Evolutionary conservation across 2,888 invertebrate genomes (phyloP).

Genomic region (Tachina lurida): DNA sequence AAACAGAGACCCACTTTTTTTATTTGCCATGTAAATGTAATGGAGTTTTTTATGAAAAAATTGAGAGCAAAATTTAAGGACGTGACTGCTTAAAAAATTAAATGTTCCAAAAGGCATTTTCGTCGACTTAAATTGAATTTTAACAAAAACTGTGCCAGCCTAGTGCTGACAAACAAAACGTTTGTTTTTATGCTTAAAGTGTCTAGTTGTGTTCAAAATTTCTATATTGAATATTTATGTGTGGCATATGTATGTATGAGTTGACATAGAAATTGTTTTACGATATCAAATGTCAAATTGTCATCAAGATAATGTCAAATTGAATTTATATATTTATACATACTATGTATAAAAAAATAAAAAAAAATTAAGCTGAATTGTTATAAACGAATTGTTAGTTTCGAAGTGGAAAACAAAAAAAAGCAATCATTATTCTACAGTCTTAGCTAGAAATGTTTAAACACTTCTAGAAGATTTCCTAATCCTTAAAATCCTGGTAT

Average conservation of each 20-base stretch:
- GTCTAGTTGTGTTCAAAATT: constrained; percentile 13
- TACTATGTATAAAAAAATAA: too few species aligned
- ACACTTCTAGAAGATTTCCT: too few species aligned
- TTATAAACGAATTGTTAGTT: constrained; percentile 54
- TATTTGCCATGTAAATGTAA: too few species aligned
- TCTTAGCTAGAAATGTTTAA: too few species aligned
- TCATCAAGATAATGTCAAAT: constrained; percentile 71
- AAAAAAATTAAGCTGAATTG: constrained; percentile 56
- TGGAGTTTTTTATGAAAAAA: too few species aligned
- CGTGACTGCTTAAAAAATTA: too few species aligned
- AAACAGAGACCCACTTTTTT: too few species aligned
- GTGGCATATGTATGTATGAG: background rate
- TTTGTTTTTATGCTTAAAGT: background rate
- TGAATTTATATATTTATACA: constrained; percentile 59
- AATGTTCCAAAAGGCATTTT: too few species aligned
- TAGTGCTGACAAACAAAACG: background rate
- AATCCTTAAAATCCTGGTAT: too few species aligned
- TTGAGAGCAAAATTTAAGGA: too few species aligned
- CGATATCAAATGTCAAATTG: constrained; percentile 71
- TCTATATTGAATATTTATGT: background rate
- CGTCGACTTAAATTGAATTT: background rate
- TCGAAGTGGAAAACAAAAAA: constrained; percentile 30
- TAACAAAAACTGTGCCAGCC: background rate
- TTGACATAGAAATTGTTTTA: constrained; percentile 66
- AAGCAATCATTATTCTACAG: constrained; percentile 25